phyloP scores from a whole-genome alignment of 2,888 invertebrate genomes.

The Esperia sulphurella region DNA sequence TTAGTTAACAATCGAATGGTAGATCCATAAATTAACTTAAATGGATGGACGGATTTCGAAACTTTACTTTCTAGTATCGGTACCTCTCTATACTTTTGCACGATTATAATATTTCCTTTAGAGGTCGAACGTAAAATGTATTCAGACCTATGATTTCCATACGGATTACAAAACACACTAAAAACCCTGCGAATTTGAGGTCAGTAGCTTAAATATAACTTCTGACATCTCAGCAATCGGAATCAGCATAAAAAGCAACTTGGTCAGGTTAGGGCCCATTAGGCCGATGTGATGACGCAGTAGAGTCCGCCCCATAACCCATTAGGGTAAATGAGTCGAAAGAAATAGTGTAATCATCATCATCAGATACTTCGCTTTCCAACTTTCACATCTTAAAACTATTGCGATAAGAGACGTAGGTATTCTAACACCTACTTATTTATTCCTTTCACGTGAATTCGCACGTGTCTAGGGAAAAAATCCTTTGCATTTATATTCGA shows the following conservation, averaged over 20 bases:
- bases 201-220: too few species aligned
- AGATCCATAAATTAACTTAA: too few species aligned
- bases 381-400: background rate
- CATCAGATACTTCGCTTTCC: background rate
- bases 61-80: too few species aligned
- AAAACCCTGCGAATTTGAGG: too few species aligned
- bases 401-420: background rate
- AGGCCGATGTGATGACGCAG: background rate
- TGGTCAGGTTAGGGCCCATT: background rate
- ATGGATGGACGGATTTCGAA: too few species aligned
- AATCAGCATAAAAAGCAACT: background rate
- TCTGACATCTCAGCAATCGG: background rate
- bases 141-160: too few species aligned
- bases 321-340: background rate
- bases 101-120: too few species aligned
- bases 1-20: too few species aligned
- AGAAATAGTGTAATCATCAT: conserved; percentile 1
- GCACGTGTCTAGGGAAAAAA: conserved; percentile 34
- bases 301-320: conserved; percentile 4
- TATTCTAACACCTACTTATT: conserved; percentile 21
- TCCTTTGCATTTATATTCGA: conserved; percentile 31
- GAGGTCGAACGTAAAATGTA: too few species aligned
- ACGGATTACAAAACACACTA: too few species aligned
- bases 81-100: too few species aligned
- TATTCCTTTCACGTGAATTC: conserved; percentile 31